Evolutionary conservation across 2,888 invertebrate genomes (phyloP), one percentile per base, ranked within the genome.

Genomic region (Panzeria rudis): DNA sequence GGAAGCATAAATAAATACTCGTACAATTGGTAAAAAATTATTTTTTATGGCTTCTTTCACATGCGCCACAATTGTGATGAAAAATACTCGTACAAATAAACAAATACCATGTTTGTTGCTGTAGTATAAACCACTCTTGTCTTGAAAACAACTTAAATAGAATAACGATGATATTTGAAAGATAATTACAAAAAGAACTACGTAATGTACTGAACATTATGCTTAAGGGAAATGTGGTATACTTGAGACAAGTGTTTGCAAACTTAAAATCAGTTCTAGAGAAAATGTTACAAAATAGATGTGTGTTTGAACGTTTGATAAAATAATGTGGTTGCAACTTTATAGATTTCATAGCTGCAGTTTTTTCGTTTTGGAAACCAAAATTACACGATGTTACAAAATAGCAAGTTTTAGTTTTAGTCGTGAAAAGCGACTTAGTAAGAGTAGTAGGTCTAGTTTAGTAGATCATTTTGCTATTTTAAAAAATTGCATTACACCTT

Each of bases 1-100:
- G 72, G 72, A 73, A 80, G n/a, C 56, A 72, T 47, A 77, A 68
- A 50, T 56, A 77, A 77, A 66, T 32, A 66, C 41, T 68, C 2
- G 11, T 77, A 47, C 2, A 66, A 66, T 73, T 66, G 66, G 47
- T 29, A 80, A 73, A 64, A 59, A 20, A 56, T 41, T n/a, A 29
- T 41, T 50, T 38, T 56, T 56, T 80, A 80, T 80, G 80, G 80
- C 80, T 80, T 80, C 80, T 73, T 72, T 54, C 4, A 47, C 64
- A 71, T 79, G 79, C 50, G 72, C 79, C 72, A 38, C 80, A 80
- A 73, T 79, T 80, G 59, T 80, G 56, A 73, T 66, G 80, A 66
- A 80, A 73, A 59, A 56, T 64, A 50, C 25, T 54, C 3, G 13
- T 73, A 25, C 13, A 29, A 68, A 59, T 47, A 68, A 68, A 44